Evolutionary conservation across 2,113 vertebrate genomes (phyloP), one percentile per base, ranked within the genome.

Genomic region (Heteronetta atricapilla): DNA sequence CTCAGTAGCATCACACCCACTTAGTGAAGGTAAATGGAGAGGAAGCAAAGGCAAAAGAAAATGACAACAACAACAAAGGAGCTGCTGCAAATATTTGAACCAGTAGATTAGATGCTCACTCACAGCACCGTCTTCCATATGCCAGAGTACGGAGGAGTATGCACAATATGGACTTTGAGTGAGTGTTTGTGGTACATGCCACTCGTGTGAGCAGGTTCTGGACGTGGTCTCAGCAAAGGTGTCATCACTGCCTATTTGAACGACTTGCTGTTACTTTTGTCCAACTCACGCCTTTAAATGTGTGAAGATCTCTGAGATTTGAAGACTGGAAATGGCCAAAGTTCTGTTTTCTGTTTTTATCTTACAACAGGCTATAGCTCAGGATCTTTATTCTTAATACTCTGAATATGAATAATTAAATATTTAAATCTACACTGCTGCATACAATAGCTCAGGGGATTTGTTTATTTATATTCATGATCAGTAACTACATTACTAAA

Each of bases 401-500:
- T 31, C 52, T 38, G 26, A 4, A 31, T 81, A 66, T 42, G 48
- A 92, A 84, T 68, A 82, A 77, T 79, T 90, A 94, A 95, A 86
- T 86, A 92, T 95, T 84, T 88, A 75, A 93, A 56, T 36, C 19
- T 79, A 81, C 14, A 28, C 33, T 86, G 85, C 76, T 82, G 59
- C 33, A 88, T 82, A 46, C 3, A 40, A 3, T 64, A 76, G 15
- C 70, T 91, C 6, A 10, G 28, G 74, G 81, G 40, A 78, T 88
- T 86, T 84, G 31, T 63, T 94, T 87, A 81, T 96, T 96, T 97
- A 69, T 78, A 86, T 96, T 96, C 75, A 34, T 64, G 76, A 85
- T 95, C 86, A 59, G 40, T 44, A 85, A 25, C 36, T 73, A 31
- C 60, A 64, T 86, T 69, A 73, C 72, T 82, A 73, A 68, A 95